A percentile compares a stretch with the other conserved stretches of the same genome.
phyloP scores from a whole-genome alignment of 1,140 invertebrate species.

The Leptoteleia sp. region DNA sequence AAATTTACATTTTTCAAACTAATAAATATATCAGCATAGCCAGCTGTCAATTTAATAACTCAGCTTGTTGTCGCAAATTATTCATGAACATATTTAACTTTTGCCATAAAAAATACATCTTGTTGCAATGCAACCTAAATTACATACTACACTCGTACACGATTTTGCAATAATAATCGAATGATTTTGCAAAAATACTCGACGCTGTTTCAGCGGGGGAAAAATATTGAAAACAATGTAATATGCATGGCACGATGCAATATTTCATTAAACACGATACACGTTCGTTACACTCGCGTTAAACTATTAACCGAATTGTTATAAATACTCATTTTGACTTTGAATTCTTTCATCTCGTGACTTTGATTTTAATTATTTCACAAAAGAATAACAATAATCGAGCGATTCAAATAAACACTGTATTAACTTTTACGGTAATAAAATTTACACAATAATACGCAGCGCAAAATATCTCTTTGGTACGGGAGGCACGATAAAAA shows the following conservation, averaged over 20 bases:
- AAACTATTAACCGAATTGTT: not conserved
- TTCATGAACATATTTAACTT: no score
- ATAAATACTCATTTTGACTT: not conserved
- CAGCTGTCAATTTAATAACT: no score
- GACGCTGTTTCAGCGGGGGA: no score
- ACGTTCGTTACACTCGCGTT: no score
- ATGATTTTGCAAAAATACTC: no score
- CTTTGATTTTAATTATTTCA: not conserved
- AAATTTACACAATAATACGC: conserved; percentile 19
- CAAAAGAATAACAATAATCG: no score
- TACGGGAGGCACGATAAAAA: conserved; percentile 17
- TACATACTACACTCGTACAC: not conserved
- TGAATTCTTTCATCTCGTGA: not conserved
- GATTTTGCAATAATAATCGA: not conserved
- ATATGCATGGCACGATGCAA: not conserved
- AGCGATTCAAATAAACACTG: no score
- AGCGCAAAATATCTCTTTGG: conserved; percentile 17
- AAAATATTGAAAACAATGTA: not conserved
- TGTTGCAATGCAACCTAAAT: no score
- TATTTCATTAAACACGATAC: conserved; percentile 1
- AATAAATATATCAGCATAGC: no score
- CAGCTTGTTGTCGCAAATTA: no score
- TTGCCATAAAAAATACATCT: no score
- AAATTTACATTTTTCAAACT: no score
- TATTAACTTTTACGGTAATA: conserved; percentile 7